Evolutionary conservation across 2,113 vertebrate genomes (phyloP), one percentile per base, ranked within the genome.

Genomic region (Gymnogyps californianus): DNA sequence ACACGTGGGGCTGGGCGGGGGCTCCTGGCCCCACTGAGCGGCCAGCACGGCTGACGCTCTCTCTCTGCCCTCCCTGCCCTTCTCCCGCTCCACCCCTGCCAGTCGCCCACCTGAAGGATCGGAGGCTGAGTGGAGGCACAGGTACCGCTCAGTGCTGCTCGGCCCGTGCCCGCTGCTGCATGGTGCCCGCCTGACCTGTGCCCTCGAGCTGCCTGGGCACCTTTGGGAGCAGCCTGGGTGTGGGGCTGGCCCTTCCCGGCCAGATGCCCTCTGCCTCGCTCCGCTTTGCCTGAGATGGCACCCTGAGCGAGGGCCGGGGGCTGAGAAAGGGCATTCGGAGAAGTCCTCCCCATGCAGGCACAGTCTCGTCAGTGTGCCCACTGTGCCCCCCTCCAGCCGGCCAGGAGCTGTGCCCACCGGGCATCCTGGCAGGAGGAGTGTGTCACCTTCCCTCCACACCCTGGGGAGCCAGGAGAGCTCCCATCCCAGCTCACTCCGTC

Each of bases 21-120:
- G 40, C n/a, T 93, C 32, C 55, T 46, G 87, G 34, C 46, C 80
- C 78, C 4, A 3, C 0, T 0, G 49, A 55, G 78, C 0, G 1
- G 65, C 65, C 16, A 14, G 12, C 24, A 26, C 1, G 9, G 82
- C 79, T 95, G 89, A 96, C 6, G 1, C 47, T 93, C 51, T 96
- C 57, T 96, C 66, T 96, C 88, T 96, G 90, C 72, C 87, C 64
- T 96, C 90, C 69, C 44, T 83, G 77, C 94, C 98, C 94, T 97
- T 95, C 97, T 98, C 97, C 97, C 80, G 93, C 98, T 98, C 94
- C 93, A 94, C 92, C 97, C 98, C 98, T 98, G 98, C 98, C 98
- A 99, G 99, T 99, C 93, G 98, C 99, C 15, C 99, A 99, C 99
- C 98, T 99, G 99, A 99, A 99, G 99, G 99, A 99, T 98, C 99